Evolutionary conservation across 2,888 invertebrate species (phyloP), one percentile per base, ranked within the genome.

Genomic region (Diarsia rubi): DNA sequence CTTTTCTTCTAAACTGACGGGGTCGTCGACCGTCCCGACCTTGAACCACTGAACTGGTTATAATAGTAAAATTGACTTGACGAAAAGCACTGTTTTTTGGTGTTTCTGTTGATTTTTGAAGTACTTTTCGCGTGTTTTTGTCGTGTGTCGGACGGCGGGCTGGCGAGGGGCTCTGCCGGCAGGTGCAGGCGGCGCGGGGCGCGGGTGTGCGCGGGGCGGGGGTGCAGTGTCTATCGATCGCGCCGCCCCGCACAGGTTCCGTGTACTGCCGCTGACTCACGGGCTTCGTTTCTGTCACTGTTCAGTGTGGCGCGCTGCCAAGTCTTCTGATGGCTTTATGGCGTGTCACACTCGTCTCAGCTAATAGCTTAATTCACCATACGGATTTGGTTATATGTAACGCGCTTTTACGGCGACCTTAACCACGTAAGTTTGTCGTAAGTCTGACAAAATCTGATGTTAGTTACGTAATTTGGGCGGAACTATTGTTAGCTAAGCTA

Each of bases 151-250:
- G 89, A 89, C 91, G 91, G 91, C 88, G 84, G 86, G 90, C 88
- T 86, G 87, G 89, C 89, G 89, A 88, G 89, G 83, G 86, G 87
- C 85, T 86, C 87, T 88, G 91, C 86, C 90, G 92, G 92, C 91
- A 91, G 92, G 92, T 92, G 92, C 92, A 91, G 91, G 89, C 85
- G 88, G 89, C 86, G 81, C 78, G 87, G 89, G 44, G 11, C 82
- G 85, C 87, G 88, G 86, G 80, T 91, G 78, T 77, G 88, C 88
- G 69, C 69, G 85, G 86, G 88, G 88, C 86, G 82, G 91, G 93
- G 93, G 94, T 93, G 93, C 92, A 93, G 92, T 91, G 90, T 93
- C 92, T 95, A 96, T 96, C 94, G 96, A 96, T 96, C 96, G 95
- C 93, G 94, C 93, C 92, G 94, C 89, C 94, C 89, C 94, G 94